These are phyloP conservation scores for Eurois occulta DNA, from an alignment of 2,888 invertebrate genomes.

Conservation along the genomic window DNA sequence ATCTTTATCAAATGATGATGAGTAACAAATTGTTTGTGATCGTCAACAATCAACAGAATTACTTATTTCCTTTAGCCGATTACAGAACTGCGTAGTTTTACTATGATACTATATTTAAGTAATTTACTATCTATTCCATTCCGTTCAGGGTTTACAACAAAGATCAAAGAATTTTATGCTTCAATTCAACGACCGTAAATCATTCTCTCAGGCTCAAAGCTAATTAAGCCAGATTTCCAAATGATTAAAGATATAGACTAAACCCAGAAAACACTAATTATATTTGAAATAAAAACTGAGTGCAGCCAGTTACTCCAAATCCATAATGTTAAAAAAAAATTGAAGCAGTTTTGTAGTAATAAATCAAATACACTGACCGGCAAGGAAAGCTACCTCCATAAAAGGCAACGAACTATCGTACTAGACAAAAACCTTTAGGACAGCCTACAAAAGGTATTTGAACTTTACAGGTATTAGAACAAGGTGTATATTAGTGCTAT, in stretches of 20 bases:
- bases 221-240: constrained; percentile 40
- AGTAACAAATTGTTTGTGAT: constrained; percentile 36
- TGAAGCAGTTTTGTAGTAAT: constrained; percentile 61
- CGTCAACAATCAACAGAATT: constrained; percentile 30
- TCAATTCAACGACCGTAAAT: constrained; percentile 13
- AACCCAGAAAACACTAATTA: constrained; percentile 47
- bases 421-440: constrained; percentile 66
- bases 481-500: constrained; percentile 74
- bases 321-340: constrained; percentile 57
- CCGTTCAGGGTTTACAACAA: not conserved
- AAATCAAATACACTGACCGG: constrained; percentile 74
- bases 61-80: constrained; percentile 34
- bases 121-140: not conserved
- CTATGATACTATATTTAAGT: constrained; percentile 2
- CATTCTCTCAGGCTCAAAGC: constrained; percentile 9
- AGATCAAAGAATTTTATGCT: not conserved
- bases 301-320: constrained; percentile 45
- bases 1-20: constrained; percentile 38
- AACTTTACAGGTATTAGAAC: constrained; percentile 64
- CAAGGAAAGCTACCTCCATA: constrained; percentile 80
- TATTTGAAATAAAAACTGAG: constrained; percentile 31
- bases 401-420: constrained; percentile 71
- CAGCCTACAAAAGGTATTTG: constrained; percentile 43
- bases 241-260: constrained; percentile 21
- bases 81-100: constrained; percentile 21